Evolutionary conservation across 2,113 vertebrate species (phyloP).

Genomic region (Corythornis madagascariensis): DNA sequence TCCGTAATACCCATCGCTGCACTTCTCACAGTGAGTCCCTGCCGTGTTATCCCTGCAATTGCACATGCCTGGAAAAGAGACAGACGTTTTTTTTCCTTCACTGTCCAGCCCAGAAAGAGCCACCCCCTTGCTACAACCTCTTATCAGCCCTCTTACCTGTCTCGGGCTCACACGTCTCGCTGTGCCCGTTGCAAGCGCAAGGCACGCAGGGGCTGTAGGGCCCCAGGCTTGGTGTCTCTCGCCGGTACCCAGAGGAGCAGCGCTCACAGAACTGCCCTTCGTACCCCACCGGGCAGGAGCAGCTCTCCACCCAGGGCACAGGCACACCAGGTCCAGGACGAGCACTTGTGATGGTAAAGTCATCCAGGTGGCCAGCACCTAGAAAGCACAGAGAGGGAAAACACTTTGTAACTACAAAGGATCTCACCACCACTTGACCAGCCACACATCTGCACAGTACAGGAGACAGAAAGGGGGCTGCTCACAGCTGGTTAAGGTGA

Average conservation of each 20-base stretch:
- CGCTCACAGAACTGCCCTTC: slow-evolving; percentile 92
- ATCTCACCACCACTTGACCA: fast-evolving
- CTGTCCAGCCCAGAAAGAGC: too few relatives aligned
- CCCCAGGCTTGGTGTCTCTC: slow-evolving; percentile 79
- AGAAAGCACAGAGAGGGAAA: neutral
- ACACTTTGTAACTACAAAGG: neutral
- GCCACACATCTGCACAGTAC: neutral
- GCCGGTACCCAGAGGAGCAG: slow-evolving; percentile 86
- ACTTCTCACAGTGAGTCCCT: slow-evolving; percentile 90
- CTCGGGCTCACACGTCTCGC: slow-evolving; percentile 84
- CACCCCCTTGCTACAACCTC: neutral
- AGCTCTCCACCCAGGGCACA: slow-evolving; percentile 91
- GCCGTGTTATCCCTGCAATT: slow-evolving; percentile 89
- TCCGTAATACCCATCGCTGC: slow-evolving; percentile 90
- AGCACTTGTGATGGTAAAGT: slow-evolving; percentile 86
- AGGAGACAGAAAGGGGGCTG: neutral
- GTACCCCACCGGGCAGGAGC: slow-evolving; percentile 90
- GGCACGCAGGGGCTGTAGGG: slow-evolving; percentile 90
- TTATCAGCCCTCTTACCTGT: slow-evolving; percentile 76
- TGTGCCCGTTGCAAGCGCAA: slow-evolving; percentile 91
- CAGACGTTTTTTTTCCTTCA: neutral
- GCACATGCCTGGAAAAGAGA: slow-evolving; percentile 79
- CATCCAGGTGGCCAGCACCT: slow-evolving; percentile 92
- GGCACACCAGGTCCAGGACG: slow-evolving; percentile 77
- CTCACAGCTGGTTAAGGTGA: neutral